Base-by-base conservation (phyloP, 2,113 vertebrate genomes). In the Athene cunicularia region DNA sequence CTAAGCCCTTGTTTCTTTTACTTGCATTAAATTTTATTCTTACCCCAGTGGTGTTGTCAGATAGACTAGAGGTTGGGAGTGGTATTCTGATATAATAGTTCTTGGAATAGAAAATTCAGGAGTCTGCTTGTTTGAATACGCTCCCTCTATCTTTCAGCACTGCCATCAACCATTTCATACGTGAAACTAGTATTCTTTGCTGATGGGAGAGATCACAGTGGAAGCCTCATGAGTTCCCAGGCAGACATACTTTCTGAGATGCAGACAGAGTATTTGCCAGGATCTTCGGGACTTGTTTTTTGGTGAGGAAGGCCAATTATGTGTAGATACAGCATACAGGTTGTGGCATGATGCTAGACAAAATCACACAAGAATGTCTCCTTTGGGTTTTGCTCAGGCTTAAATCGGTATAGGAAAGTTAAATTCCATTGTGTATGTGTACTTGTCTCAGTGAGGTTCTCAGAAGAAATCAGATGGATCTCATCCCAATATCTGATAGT, bases 81-180 rank as follows among this genome's bases (percentile, higher is more conserved):
- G 80, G 75, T 82, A 8, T 80, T 90, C n/a, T 88, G 75, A 19
- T 60, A 37, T 6, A 62, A 35, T 75, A 58, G 30, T 56, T 88
- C 74, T 77, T 2, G 0, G 73, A 86, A 93, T 24, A 68, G 81
- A 58, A 80, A 53, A 82, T 93, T 90, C 74, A 53, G 90, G 92
- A 95, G 74, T 27, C 81, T 93, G 37, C 90, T 86, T 80, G 75
- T 95, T 95, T 80, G 67, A 95, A 77, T 64, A 79, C 93, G 86
- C 94, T 95, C 94, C 94, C 93, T 96, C 67, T 73, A 6, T 92
- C 94, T 96, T 95, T 97, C 95, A 96, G 66, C 96, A 83, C 86
- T 41, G 2, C 79, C 66, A 19, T 93, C 88, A 83, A 19, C 67
- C 39, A 53, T 92, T 85, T 93, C 84, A 8, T 87, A 50, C 27